A percentile compares a stretch with the other conserved stretches of the same genome.
These are phyloP conservation scores for Grapholita molesta DNA, from an alignment of 1,140 invertebrate species.

Conservation along the genomic window DNA sequence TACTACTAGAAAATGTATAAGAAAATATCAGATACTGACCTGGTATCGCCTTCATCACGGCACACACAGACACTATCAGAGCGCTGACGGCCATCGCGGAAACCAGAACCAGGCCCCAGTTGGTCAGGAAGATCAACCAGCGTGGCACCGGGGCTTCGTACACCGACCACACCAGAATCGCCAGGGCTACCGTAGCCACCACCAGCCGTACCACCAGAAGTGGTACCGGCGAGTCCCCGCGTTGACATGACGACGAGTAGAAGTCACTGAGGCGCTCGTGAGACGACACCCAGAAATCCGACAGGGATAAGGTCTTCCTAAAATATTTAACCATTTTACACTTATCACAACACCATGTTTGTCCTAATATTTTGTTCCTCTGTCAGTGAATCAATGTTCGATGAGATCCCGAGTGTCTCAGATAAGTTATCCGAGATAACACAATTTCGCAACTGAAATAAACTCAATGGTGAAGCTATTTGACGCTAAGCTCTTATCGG, in stretches of 20 bases:
- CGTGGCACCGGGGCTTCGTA: conserved; percentile 45
- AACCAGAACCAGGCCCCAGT: conserved; percentile 82
- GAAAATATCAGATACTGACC: conserved; percentile 40
- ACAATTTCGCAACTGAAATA: conserved; percentile 11
- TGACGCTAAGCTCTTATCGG: neutral
- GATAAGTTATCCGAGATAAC: conserved; percentile 12
- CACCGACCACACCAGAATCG: conserved; percentile 75
- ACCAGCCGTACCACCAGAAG: conserved; percentile 78
- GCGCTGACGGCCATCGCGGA: conserved; percentile 53
- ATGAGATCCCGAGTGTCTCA: neutral
- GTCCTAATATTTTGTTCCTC: neutral
- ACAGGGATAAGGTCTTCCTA: conserved; percentile 48
- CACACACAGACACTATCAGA: conserved; percentile 46
- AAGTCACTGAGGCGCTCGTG: conserved; percentile 62
- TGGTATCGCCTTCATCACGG: conserved; percentile 31
- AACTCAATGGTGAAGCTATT: neutral
- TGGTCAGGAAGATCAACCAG: conserved; percentile 85
- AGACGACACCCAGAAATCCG: conserved; percentile 60
- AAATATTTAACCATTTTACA: conserved; percentile 61
- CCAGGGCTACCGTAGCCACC: conserved; percentile 67
- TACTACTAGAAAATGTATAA: no score
- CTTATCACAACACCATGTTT: neutral
- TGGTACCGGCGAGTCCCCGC: conserved; percentile 49
- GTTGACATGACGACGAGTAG: conserved; percentile 65
- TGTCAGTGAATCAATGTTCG: neutral